Evolutionary conservation across 2,888 invertebrate species (phyloP).

Genomic region (Carterocephalus palaemon): DNA sequence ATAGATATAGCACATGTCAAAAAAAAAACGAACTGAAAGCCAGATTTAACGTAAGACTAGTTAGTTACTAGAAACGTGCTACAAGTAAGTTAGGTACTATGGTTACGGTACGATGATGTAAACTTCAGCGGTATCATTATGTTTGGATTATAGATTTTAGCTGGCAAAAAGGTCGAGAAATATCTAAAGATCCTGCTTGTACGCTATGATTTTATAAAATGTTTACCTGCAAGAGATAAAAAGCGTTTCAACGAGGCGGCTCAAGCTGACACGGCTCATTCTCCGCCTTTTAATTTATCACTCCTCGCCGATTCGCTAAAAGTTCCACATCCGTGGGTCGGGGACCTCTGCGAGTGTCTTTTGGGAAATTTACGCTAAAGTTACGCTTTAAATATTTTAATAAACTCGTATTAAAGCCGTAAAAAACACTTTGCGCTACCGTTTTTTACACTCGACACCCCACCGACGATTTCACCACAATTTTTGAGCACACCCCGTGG

Average conservation of each 20-base stretch:
- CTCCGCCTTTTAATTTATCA: constrained; percentile 69
- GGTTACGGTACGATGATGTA: too few species aligned
- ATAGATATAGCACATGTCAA: too few species aligned
- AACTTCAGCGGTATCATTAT: too few species aligned
- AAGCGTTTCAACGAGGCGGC: constrained; percentile 46
- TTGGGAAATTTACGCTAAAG: constrained; percentile 73
- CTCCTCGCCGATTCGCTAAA: constrained; percentile 54
- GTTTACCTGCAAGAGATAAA: constrained; percentile 18
- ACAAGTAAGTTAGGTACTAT: too few species aligned
- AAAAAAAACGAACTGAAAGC: too few species aligned
- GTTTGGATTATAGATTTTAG: too few species aligned
- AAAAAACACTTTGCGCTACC: constrained; percentile 73
- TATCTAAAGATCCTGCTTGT: too few species aligned
- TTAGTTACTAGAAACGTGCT: too few species aligned
- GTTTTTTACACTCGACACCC: constrained; percentile 63
- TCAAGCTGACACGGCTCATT: constrained; percentile 49
- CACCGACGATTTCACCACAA: constrained; percentile 44
- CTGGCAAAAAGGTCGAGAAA: too few species aligned
- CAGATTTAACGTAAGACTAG: too few species aligned
- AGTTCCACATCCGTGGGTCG: constrained; percentile 53
- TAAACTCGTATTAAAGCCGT: constrained; percentile 76
- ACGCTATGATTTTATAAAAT: constrained; percentile 4
- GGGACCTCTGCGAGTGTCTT: constrained; percentile 67
- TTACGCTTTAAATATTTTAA: constrained; percentile 77
- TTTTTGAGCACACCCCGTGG: constrained; percentile 38